phyloP scores from a whole-genome alignment of 2,113 vertebrate genomes.

The Euleptes europaea region DNA sequence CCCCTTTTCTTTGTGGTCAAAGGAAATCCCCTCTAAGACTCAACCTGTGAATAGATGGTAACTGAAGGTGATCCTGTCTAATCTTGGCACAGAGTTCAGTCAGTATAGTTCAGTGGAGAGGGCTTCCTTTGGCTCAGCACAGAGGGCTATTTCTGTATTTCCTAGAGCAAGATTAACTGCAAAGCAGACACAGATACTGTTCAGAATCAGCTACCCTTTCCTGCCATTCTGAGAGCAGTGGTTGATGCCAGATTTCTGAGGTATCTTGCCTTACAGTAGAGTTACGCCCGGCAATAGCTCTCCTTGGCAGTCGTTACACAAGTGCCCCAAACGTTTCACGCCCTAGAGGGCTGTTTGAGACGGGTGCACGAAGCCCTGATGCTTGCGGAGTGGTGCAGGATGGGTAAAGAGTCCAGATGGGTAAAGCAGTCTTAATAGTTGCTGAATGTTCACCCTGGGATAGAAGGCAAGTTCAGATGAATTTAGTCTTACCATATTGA shows the following conservation, averaged over 20 bases:
- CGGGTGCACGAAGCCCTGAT: neutral
- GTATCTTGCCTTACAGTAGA: neutral
- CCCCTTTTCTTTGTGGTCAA: neutral
- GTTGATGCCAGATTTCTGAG: neutral
- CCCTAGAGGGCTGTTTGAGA: neutral
- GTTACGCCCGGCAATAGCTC: neutral
- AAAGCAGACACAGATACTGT: too few relatives aligned
- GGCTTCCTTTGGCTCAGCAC: too few relatives aligned
- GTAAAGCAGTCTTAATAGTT: neutral
- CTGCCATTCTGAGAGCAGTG: neutral
- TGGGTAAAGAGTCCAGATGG: neutral
- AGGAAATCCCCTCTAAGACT: neutral
- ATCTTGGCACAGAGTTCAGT: fast-evolving
- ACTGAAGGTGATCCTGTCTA: neutral
- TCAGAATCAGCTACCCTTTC: neutral
- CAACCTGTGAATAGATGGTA: neutral
- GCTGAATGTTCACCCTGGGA: neutral
- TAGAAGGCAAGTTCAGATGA: neutral
- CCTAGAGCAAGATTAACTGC: neutral
- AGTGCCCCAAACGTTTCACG: neutral
- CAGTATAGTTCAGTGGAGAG: neutral
- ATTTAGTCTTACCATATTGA: neutral
- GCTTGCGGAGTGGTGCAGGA: neutral
- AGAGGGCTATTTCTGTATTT: neutral
- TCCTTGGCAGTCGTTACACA: neutral